These are phyloP conservation scores for Papilio protenor DNA, from an alignment of 2,888 invertebrate genomes.

Conservation along the genomic window DNA sequence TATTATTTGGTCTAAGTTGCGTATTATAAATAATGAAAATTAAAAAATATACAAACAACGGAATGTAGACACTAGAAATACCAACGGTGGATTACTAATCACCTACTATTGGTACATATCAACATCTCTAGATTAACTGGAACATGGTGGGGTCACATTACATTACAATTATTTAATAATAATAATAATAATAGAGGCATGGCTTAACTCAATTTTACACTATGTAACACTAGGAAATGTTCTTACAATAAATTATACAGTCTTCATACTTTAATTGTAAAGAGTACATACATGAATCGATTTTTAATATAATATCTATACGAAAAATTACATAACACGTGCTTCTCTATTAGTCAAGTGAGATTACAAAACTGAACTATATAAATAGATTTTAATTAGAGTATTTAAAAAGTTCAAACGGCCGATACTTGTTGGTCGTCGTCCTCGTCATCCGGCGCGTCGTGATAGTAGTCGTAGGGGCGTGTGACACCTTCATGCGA, in stretches of 20 bases:
- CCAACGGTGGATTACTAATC: constrained; percentile 72
- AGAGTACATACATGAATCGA: constrained; percentile 77
- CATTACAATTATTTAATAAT: constrained; percentile 51
- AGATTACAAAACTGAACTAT: constrained; percentile 81
- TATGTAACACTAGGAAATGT: constrained; percentile 80
- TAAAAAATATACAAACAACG: constrained; percentile 81
- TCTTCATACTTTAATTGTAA: constrained; percentile 81
- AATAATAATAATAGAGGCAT: constrained; percentile 72
- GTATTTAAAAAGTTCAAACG: constrained; percentile 73
- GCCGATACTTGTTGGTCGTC: constrained; percentile 83
- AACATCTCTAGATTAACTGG: constrained; percentile 81
- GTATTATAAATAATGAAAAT: constrained; percentile 81
- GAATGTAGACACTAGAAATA: constrained; percentile 83
- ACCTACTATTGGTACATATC: constrained; percentile 75
- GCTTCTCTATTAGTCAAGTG: constrained; percentile 80
- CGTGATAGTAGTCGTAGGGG: constrained; percentile 88
- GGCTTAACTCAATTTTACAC: constrained; percentile 80
- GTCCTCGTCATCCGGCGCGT: constrained; percentile 79
- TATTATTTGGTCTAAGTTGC: constrained; percentile 85
- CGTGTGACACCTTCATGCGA: constrained; percentile 94
- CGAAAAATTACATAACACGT: constrained; percentile 76
- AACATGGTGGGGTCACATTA: constrained; percentile 82
- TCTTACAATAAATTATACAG: constrained; percentile 80
- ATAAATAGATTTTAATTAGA: constrained; percentile 77
- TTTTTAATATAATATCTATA: constrained; percentile 58